These are phyloP conservation scores for Stichopus horrens DNA, from an alignment of 53 echinoderm and acorn worm species.

Conservation along the genomic window DNA sequence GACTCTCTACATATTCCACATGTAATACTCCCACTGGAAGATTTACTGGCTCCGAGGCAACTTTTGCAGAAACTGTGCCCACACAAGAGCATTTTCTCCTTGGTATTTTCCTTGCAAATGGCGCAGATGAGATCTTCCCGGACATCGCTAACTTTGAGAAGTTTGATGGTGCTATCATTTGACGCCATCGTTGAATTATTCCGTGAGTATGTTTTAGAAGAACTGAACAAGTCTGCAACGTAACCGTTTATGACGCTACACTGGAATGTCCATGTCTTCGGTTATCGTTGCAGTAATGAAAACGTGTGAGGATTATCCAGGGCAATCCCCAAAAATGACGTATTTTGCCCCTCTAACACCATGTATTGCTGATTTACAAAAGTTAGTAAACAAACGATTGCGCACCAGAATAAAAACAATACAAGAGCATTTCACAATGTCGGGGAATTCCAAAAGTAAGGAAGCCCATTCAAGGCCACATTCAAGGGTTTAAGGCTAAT, in stretches of 20 bases:
- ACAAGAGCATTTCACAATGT: too few relatives aligned
- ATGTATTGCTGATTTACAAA: too few relatives aligned
- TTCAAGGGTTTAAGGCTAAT: too few relatives aligned
- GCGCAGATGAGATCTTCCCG: conserved; percentile 5
- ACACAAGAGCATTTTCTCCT: conserved; percentile 1
- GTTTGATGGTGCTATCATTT: background rate
- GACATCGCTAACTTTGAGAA: conserved; percentile 19
- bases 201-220: too few relatives aligned
- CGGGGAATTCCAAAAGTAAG: too few relatives aligned
- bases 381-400: too few relatives aligned
- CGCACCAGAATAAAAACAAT: too few relatives aligned
- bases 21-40: background rate
- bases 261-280: too few relatives aligned
- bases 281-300: too few relatives aligned
- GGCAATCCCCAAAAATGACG: background rate
- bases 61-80: conserved; percentile 39
- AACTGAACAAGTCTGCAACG: too few relatives aligned
- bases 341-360: background rate
- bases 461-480: too few relatives aligned
- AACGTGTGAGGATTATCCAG: background rate
- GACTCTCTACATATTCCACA: conserved; percentile 9
- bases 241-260: too few relatives aligned
- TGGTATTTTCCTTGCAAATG: conserved; percentile 30
- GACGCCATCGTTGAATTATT: background rate
- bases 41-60: background rate